Percentiles rank a stretch among this genome's conserved stretches.
Conservation (phyloP, 1,140 invertebrate genomes). For the Sesamia nonagrioides region DNA sequence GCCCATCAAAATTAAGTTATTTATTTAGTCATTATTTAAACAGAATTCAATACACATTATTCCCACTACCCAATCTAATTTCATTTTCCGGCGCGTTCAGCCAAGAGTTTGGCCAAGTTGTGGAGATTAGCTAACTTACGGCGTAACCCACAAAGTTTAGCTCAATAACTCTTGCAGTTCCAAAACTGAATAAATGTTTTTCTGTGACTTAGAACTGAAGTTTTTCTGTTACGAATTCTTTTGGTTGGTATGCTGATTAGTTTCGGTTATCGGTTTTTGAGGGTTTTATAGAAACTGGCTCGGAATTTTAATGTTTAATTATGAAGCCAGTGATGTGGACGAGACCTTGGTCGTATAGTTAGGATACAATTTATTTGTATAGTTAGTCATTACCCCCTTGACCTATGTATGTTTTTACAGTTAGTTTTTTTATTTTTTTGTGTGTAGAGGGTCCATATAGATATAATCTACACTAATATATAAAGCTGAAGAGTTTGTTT, state of each 20-base stretch:
- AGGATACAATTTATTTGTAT: too few relatives aligned
- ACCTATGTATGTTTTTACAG: too few relatives aligned
- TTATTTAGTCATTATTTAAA: too few relatives aligned
- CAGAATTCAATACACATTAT: not conserved
- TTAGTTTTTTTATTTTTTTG: too few relatives aligned
- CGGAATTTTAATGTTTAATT: not conserved
- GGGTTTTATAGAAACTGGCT: not conserved
- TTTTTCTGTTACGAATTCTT: constrained; percentile 4
- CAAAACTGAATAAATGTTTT: constrained; percentile 7
- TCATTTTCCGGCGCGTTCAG: not conserved
- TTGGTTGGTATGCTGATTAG: constrained; percentile 9
- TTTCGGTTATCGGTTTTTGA: constrained; percentile 12
- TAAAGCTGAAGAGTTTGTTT: too few relatives aligned
- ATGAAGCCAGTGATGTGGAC: not conserved
- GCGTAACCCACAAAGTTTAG: not conserved
- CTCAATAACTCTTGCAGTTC: constrained; percentile 29
- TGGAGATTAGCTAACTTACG: constrained; percentile 29
- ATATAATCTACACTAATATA: too few relatives aligned
- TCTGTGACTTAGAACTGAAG: constrained; percentile 7
- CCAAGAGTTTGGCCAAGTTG: constrained; percentile 6
- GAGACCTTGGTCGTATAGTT: too few relatives aligned
- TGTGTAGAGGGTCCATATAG: too few relatives aligned
- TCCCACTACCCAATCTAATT: constrained; percentile 25
- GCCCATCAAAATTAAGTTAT: too few relatives aligned
- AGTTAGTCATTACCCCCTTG: too few relatives aligned